phyloP scores from a whole-genome alignment of 2,797 vertebrate species.

The Microcaecilia unicolor region DNA sequence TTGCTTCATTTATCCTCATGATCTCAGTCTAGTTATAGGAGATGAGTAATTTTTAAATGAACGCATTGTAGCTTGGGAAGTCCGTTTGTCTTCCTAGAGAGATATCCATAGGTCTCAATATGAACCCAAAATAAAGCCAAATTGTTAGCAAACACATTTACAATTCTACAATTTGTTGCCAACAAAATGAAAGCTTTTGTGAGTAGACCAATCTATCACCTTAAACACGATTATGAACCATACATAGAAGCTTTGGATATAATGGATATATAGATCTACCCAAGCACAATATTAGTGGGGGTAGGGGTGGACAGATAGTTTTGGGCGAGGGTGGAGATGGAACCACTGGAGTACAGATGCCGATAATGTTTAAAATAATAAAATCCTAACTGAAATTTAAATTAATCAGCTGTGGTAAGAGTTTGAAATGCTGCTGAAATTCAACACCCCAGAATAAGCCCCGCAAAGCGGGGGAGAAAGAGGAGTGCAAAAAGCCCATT shows the following conservation, averaged over 20 bases:
- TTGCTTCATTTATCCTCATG: too few species aligned
- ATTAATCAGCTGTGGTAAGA: slow-evolving; percentile 9
- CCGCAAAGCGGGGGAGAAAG: too few species aligned
- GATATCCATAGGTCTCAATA: not conserved
- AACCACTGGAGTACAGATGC: slow-evolving; percentile 50
- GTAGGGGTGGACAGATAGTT: not conserved
- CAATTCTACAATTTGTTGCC: too few species aligned
- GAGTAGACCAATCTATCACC: too few species aligned
- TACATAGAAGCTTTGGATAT: too few species aligned
- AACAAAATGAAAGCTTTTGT: too few species aligned
- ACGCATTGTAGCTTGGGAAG: slow-evolving; percentile 1
- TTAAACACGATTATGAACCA: too few species aligned
- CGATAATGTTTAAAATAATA: slow-evolving; percentile 53
- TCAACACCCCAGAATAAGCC: too few species aligned
- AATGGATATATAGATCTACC: not conserved
- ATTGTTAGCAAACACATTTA: too few species aligned
- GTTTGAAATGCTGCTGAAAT: slow-evolving; percentile 5
- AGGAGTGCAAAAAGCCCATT: not conserved
- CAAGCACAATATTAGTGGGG: not conserved
- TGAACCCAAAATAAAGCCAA: slow-evolving; percentile 4
- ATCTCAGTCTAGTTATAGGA: too few species aligned
- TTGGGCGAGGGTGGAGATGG: not conserved
- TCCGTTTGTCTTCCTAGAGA: not conserved
- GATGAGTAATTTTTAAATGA: too few species aligned
- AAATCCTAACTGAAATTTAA: slow-evolving; percentile 54